phyloP scores from a whole-genome alignment of 92 coral and sea anemone genomes.

The Hydrozoanthus gracilis region DNA sequence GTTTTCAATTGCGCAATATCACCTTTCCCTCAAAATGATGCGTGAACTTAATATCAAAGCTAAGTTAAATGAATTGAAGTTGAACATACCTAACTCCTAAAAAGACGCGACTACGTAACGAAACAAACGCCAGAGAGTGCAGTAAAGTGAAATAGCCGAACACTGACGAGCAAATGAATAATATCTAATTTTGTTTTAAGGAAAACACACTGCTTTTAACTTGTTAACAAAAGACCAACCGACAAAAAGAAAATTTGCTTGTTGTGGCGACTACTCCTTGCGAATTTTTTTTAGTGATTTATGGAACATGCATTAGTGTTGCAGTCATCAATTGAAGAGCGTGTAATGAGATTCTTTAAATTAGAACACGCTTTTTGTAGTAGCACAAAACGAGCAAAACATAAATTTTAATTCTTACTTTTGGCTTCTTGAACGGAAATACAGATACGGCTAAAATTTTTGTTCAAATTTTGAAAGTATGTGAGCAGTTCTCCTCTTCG shows the following conservation, averaged over 20 bases:
- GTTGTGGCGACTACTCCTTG: neutral
- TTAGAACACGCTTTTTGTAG: no score
- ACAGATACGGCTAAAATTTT: no score
- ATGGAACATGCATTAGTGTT: neutral
- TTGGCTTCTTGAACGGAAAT: no score
- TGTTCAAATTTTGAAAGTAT: neutral
- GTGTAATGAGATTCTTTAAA: no score
- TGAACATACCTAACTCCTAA: neutral
- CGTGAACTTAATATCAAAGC: no score
- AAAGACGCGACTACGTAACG: neutral
- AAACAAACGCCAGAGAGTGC: neutral
- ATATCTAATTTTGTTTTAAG: neutral
- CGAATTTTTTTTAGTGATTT: neutral
- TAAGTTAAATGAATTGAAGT: neutral
- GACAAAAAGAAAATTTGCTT: constrained; percentile 2
- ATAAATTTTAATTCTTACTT: no score
- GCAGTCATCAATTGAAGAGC: no score
- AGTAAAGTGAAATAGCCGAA: neutral
- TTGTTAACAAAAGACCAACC: neutral
- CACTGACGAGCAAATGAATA: neutral
- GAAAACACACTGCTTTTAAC: constrained; percentile 7
- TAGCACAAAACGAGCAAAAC: no score
- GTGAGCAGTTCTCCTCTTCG: neutral
- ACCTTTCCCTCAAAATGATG: no score
- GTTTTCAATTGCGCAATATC: no score